These are phyloP conservation scores for Oryzias dopingdopingensis DNA, from an alignment of 2,797 vertebrate genomes.

Conservation along the genomic window DNA sequence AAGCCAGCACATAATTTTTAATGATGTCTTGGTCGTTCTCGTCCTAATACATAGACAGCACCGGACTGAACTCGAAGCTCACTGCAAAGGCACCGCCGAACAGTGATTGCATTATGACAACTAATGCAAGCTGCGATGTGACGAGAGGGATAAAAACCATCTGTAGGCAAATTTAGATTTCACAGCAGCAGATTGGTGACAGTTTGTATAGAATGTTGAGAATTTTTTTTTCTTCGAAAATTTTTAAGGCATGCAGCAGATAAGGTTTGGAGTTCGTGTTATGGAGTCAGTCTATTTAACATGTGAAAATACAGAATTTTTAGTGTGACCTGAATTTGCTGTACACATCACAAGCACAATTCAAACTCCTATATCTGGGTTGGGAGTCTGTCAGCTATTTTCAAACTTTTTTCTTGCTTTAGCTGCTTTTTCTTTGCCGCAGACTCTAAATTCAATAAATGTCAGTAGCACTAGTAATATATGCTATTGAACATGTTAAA, in stretches of 20 bases:
- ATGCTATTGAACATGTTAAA: no score
- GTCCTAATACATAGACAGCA: constrained; percentile 49
- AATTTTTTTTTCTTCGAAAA: not conserved
- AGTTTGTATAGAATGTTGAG: not conserved
- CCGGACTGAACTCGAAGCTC: constrained; percentile 44
- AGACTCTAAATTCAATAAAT: constrained; percentile 19
- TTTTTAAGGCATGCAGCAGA: constrained; percentile 13
- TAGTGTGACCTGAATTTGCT: constrained; percentile 51
- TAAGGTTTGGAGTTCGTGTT: constrained; percentile 1
- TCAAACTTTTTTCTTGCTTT: constrained; percentile 43
- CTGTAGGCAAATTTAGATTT: constrained; percentile 17
- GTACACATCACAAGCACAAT: constrained; percentile 48
- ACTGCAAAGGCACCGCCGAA: constrained; percentile 28
- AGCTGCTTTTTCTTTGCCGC: constrained; percentile 34
- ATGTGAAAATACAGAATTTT: constrained; percentile 36
- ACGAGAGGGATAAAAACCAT: constrained; percentile 17
- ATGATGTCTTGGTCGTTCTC: constrained; percentile 59
- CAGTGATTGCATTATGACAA: constrained; percentile 22
- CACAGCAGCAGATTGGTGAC: constrained; percentile 4
- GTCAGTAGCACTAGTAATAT: constrained; percentile 20
- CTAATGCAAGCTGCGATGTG: constrained; percentile 32
- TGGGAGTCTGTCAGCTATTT: constrained; percentile 64
- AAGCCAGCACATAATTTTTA: constrained; percentile 58
- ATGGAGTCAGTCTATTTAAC: constrained; percentile 40
- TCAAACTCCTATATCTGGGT: constrained; percentile 47